phyloP scores from a whole-genome alignment of 2,888 invertebrate genomes.

The Drosophila prolongata region DNA sequence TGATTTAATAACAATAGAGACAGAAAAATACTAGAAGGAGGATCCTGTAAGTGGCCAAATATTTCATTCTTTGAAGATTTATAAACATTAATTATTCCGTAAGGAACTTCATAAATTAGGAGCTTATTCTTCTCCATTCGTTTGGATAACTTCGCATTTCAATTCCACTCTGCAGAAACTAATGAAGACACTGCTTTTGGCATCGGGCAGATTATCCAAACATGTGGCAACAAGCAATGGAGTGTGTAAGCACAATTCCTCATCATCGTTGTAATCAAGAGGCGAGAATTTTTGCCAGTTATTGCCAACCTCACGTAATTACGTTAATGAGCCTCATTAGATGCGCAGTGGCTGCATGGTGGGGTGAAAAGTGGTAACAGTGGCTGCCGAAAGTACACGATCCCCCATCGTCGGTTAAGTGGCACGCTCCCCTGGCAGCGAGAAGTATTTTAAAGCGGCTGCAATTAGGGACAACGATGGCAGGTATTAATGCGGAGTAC shows the following conservation, averaged over 20 bases:
- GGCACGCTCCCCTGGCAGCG: slow-evolving; percentile 10
- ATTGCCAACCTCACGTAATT: slow-evolving; percentile 58
- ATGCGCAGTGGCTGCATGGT: slow-evolving; percentile 24
- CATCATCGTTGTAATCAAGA: slow-evolving; percentile 29
- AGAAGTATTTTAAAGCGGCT: slow-evolving; percentile 23
- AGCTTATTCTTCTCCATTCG: slow-evolving; percentile 10
- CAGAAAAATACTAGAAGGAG: too few relatives aligned
- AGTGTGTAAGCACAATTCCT: slow-evolving; percentile 24
- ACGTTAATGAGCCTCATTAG: slow-evolving; percentile 74
- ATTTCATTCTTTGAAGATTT: neutral
- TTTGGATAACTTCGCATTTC: slow-evolving; percentile 15
- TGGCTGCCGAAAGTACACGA: slow-evolving; percentile 16
- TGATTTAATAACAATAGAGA: too few relatives aligned
- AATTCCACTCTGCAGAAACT: slow-evolving; percentile 4
- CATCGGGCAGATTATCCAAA: slow-evolving; percentile 7
- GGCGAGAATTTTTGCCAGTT: slow-evolving; percentile 35
- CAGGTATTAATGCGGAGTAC: slow-evolving; percentile 16
- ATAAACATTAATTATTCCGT: neutral
- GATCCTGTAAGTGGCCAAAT: too few relatives aligned
- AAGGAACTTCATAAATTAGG: slow-evolving; percentile 7
- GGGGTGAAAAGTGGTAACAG: slow-evolving; percentile 2
- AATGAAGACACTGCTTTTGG: slow-evolving; percentile 9
- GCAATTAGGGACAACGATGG: slow-evolving; percentile 34
- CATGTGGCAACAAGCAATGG: slow-evolving; percentile 22
- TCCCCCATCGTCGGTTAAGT: slow-evolving; percentile 10